Evolutionary conservation across 2,888 invertebrate genomes (phyloP).

Genomic region (Sinelater perroti): DNA sequence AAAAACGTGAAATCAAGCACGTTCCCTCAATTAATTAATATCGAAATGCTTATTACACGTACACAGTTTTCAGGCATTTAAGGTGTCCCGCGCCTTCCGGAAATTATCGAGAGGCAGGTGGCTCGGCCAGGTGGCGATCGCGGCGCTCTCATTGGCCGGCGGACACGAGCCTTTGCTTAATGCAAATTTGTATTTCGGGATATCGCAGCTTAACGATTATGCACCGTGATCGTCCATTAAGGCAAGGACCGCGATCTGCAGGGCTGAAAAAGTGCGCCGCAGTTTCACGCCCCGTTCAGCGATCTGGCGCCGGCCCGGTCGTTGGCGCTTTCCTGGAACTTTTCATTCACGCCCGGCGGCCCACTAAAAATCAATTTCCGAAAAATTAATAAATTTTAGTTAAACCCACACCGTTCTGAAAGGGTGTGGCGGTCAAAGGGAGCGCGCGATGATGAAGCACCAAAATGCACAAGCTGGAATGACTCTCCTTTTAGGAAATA

Average conservation of each 20-base stretch:
- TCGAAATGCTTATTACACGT: conserved; percentile 8
- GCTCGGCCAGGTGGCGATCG: too few species aligned
- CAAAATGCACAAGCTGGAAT: conserved; percentile 19
- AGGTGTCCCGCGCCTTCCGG: conserved; percentile 26
- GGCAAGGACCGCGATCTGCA: too few species aligned
- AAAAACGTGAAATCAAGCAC: too few species aligned
- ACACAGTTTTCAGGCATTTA: conserved; percentile 8
- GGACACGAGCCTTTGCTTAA: conserved; percentile 20
- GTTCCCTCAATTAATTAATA: conserved; percentile 18
- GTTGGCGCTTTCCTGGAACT: background rate
- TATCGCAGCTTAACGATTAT: conserved; percentile 1
- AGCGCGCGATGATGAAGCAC: conserved; percentile 6
- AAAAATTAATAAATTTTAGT: conserved; percentile 10
- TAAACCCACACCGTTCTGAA: conserved; percentile 6
- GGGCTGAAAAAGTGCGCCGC: too few species aligned
- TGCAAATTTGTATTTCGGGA: conserved; percentile 6
- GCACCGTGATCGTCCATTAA: background rate
- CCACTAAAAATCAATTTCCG: conserved; percentile 15
- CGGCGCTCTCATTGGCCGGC: too few species aligned
- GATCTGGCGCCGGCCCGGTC: too few species aligned
- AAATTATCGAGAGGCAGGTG: conserved; percentile 26
- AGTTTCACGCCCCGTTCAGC: too few species aligned
- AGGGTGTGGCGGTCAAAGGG: background rate
- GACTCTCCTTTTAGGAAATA: conserved; percentile 16
- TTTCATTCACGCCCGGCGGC: background rate